Base-by-base conservation (phyloP, 2,888 invertebrate species). In the Linhomoeus sp. region DNA sequence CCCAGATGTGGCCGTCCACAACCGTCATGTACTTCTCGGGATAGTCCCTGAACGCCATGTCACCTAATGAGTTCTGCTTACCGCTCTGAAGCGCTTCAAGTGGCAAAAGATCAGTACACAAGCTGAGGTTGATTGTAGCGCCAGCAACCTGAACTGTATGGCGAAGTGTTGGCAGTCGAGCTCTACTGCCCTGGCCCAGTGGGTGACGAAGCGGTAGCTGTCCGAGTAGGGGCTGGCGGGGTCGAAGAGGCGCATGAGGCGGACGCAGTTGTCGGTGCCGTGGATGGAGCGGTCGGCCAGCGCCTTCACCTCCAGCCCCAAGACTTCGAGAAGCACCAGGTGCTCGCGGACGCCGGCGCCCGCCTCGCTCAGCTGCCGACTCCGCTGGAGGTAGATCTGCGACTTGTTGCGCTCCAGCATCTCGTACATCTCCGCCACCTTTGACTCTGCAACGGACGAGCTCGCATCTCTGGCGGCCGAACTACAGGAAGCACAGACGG, bases 301-400 rank as follows among this genome's bases (percentile, higher is more conserved):
- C 12, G 81, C 78, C 48, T 80, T 66, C 45, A 81, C 71, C 58
- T 78, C 77, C 1, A 81, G 64, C 54, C 80, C 76, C 2, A 78
- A 74, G 70, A 52, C 39, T 15, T 29, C 29, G 12, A 29, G 12
- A 12, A 5, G 29, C 9, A 90, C 80, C 17, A 97, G 73, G 38
- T 83, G 73, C 0, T 79, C 79, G 40, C 82, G 70, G 38, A 76
- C 73, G 1, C 78, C 76, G 23, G 75, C 29, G 29, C 3, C 7
- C n/a, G 37, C 9, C 37, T 7, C 37, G 17, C 9, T 78, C 72
- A 76, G 75, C 68, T 77, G 81, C 65, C 77, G 77, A 39, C 81
- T 51, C 25, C 87, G 71, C 66, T 90, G 85, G 49, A 94, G 81
- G 69, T 94, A 97, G 59, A 94, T 90, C 66, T 88, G 85, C 0